Evolutionary conservation across 1,140 invertebrate genomes (phyloP).

Genomic region (Psilanteris sp.): DNA sequence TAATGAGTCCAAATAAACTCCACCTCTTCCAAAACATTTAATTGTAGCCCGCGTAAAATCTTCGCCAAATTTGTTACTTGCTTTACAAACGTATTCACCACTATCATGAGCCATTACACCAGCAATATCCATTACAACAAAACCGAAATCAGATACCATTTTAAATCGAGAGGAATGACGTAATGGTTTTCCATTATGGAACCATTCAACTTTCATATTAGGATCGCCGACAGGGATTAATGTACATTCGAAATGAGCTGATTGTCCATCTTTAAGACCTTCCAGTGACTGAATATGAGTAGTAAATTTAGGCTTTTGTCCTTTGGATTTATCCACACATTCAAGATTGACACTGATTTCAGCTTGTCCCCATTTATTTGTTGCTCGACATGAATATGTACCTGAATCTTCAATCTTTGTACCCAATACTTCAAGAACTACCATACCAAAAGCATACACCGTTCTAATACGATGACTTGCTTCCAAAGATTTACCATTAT

Average conservation of each 20-base stretch:
- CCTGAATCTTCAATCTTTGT: conserved; percentile 94
- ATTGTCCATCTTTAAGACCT: conserved; percentile 93
- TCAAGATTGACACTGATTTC: conserved; percentile 91
- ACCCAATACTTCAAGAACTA: conserved; percentile 95
- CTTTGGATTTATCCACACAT: conserved; percentile 90
- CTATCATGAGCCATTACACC: conserved; percentile 96
- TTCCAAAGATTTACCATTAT: conserved; percentile 92
- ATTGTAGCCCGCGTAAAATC: conserved; percentile 92
- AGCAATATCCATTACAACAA: conserved; percentile 96
- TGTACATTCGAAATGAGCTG: conserved; percentile 95
- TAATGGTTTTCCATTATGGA: conserved; percentile 93
- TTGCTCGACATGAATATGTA: conserved; percentile 91
- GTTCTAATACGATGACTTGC: conserved; percentile 93
- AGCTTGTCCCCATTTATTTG: conserved; percentile 92
- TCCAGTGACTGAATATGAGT: conserved; percentile 91
- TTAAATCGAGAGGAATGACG: conserved; percentile 95
- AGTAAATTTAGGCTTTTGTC: conserved; percentile 92
- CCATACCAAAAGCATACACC: conserved; percentile 96
- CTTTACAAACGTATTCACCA: conserved; percentile 94
- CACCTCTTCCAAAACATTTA: conserved; percentile 90
- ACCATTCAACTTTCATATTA: conserved; percentile 97
- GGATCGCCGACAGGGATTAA: conserved; percentile 95
- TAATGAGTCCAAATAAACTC: conserved; percentile 94
- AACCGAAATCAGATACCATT: conserved; percentile 97
- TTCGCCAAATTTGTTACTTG: conserved; percentile 94